These are phyloP conservation scores for Porphyrio hochstetteri DNA, from an alignment of 2,113 vertebrate species.

Conservation along the genomic window DNA sequence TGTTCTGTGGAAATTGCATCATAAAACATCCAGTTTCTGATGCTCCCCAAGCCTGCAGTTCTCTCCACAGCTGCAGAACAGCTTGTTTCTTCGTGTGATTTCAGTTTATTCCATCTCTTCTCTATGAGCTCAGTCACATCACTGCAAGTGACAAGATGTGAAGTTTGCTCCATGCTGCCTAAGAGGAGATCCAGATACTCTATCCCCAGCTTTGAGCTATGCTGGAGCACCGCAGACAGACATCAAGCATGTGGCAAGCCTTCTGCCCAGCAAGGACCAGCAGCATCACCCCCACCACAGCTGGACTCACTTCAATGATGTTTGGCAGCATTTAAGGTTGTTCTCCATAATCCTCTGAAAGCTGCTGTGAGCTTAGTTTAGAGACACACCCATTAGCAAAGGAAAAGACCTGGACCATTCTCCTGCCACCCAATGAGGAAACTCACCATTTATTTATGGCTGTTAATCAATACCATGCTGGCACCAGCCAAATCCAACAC, in stretches of 20 bases:
- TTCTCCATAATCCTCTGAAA: background rate
- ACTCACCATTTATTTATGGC: background rate
- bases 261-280: background rate
- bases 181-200: background rate
- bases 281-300: background rate
- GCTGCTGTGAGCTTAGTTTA: background rate
- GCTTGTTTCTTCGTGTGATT: background rate
- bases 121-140: background rate
- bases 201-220: background rate
- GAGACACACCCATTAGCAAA: background rate
- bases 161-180: background rate
- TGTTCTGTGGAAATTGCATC: background rate
- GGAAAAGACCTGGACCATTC: background rate
- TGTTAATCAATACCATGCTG: background rate
- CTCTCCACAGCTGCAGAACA: background rate
- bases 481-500: background rate
- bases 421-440: background rate
- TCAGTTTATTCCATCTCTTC: background rate
- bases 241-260: background rate
- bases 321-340: background rate
- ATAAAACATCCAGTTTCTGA: background rate
- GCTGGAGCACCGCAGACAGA: background rate
- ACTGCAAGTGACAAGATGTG: too few species aligned
- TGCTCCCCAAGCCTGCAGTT: background rate
- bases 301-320: background rate